Evolutionary conservation across 2,797 vertebrate species (phyloP).

Genomic region (Petrocephalus schoutedeni): DNA sequence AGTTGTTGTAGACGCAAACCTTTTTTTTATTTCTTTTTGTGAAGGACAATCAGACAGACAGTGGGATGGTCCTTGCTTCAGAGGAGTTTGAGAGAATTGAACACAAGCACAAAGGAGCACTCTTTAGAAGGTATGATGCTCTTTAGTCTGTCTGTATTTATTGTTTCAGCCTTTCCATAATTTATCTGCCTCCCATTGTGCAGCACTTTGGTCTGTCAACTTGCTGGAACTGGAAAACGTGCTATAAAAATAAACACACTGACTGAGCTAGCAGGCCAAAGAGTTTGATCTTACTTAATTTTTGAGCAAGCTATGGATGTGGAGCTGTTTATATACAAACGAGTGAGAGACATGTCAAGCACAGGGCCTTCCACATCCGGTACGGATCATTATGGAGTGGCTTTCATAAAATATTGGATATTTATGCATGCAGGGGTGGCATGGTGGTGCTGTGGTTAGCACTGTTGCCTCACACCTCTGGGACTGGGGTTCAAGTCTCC

Average conservation of each 20-base stretch:
- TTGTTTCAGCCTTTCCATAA: not conserved
- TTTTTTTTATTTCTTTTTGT: slow-evolving; percentile 19
- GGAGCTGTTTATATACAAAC: not conserved
- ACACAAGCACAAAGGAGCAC: slow-evolving; percentile 71
- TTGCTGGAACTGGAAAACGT: not conserved
- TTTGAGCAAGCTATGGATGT: not conserved
- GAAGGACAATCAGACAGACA: slow-evolving; percentile 98
- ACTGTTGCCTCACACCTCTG: too few species aligned
- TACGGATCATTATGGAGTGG: not conserved
- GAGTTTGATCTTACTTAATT: not conserved
- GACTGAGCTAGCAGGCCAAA: not conserved
- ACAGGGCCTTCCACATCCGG: not conserved
- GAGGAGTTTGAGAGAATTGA: slow-evolving; percentile 93
- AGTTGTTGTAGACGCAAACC: not conserved
- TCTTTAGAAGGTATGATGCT: slow-evolving; percentile 69
- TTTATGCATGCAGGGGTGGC: not conserved
- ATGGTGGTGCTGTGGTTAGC: too few species aligned
- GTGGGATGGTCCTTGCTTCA: slow-evolving; percentile 96
- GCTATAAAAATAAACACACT: not conserved
- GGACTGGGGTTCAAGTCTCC: too few species aligned
- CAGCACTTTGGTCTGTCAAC: not conserved
- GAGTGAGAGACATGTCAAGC: not conserved
- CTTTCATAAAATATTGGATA: not conserved
- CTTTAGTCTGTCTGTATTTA: not conserved
- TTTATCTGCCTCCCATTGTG: not conserved